phyloP scores from a whole-genome alignment of 1,140 invertebrate genomes.

The Drosophila nigromelanica region DNA sequence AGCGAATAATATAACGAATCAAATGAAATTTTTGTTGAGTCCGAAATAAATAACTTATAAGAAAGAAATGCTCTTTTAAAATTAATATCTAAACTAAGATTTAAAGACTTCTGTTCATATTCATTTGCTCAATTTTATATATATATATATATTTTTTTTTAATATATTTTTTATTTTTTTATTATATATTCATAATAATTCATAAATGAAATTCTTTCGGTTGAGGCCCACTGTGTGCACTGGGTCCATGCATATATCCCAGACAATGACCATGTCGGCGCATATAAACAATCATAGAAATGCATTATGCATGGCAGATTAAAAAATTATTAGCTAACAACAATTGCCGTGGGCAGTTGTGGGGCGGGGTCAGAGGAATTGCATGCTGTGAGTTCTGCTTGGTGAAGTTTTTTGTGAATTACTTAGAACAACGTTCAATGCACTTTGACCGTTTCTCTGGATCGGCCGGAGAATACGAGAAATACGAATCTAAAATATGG shows the following conservation, averaged over 20 bases:
- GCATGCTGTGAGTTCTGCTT: slow-evolving; percentile 20
- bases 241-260: background rate
- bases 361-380: background rate
- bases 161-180: too few species aligned
- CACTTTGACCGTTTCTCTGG: slow-evolving; percentile 43
- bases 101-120: too few species aligned
- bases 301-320: slow-evolving; percentile 79
- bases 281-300: slow-evolving; percentile 75
- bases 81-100: too few species aligned
- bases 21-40: too few species aligned
- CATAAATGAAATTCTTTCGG: background rate
- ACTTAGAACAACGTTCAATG: slow-evolving; percentile 30
- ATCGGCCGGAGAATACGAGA: slow-evolving; percentile 13
- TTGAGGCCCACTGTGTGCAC: slow-evolving; percentile 14
- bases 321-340: slow-evolving; percentile 73
- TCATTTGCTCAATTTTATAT: too few species aligned
- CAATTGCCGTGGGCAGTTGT: slow-evolving; percentile 11
- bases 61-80: too few species aligned
- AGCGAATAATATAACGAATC: too few species aligned
- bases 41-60: too few species aligned
- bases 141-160: too few species aligned
- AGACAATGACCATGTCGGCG: slow-evolving; percentile 69
- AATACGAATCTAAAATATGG: slow-evolving; percentile 31
- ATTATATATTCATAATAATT: background rate
- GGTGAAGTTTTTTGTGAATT: slow-evolving; percentile 15